phyloP scores from a whole-genome alignment of 2,113 vertebrate genomes.

The Atrichornis clamosus region DNA sequence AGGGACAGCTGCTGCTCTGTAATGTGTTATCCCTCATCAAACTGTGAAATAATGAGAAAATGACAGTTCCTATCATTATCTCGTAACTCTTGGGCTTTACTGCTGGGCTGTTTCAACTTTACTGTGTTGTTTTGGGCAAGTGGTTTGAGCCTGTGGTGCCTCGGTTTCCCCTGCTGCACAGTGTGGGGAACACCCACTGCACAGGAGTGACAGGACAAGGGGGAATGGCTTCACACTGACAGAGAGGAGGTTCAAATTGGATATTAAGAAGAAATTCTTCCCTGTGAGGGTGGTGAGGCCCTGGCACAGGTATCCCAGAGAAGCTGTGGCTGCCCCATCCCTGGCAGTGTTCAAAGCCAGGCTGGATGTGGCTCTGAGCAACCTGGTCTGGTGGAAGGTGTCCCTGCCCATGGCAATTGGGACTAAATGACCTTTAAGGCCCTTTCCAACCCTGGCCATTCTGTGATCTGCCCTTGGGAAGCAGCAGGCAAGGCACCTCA shows the following conservation, averaged over 20 bases:
- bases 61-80: not conserved
- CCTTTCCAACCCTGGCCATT: not conserved
- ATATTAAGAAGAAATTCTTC: not conserved
- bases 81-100: not conserved
- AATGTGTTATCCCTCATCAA: not conserved
- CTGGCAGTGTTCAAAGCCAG: not conserved
- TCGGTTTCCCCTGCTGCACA: not conserved
- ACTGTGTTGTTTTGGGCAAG: not conserved
- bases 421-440: not conserved
- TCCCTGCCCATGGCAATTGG: not conserved
- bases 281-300: accelerated
- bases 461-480: not conserved
- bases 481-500: not conserved
- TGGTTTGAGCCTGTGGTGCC: not conserved
- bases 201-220: not conserved
- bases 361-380: not conserved
- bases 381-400: not conserved
- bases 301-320: not conserved
- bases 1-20: not conserved
- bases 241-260: not conserved
- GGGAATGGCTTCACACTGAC: not conserved
- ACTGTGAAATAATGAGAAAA: constrained; percentile 30
- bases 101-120: not conserved
- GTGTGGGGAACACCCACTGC: not conserved
- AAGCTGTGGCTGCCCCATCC: not conserved